Base-by-base conservation (phyloP, 2,113 vertebrate genomes). In the Platysteira castanea region DNA sequence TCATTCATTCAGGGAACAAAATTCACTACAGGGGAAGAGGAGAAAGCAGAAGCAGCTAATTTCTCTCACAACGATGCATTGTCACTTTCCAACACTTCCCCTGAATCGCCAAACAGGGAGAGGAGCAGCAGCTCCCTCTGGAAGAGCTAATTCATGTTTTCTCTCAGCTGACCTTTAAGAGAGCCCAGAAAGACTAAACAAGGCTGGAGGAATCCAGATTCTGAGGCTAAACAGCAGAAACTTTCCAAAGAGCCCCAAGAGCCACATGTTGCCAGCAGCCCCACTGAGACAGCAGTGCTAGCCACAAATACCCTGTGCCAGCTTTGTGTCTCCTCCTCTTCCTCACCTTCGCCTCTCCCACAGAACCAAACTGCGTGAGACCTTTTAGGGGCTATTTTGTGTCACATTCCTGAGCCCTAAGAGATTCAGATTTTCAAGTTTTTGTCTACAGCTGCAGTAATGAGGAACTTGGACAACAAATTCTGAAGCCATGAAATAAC, bases 161-260 rank as follows among this genome's bases (percentile, higher is more conserved):
- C 57, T 82, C 79, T 79, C 82, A 57, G 41, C 37, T 95, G 92
- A 90, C 59, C 71, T 94, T 86, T 77, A 77, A 93, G 74, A n/a
- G 18, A 90, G 46, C 46, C 28, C 73, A 84, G 79, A 92, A 90
- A 95, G 83, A 86, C 86, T 92, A 92, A 95, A 90, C 90, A 86
- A 70, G 19, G 11, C 60, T 80, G 54, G 59, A 84, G 65, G 80
- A 92, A 93, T 54, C 57, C 85, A 88, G 57, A 56, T 61, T 90
- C 50, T 9, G 47, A 63, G 42, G 54, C 63, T 77, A 67, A 92
- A 92, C 37, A 84, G 78, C 27, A 37, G 74, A 82, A 90, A 41
- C 18, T 77, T 96, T 86, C 82, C 82, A 80, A 49, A 67, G 46
- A 84, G 19, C 44, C 75, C 46, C 22, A 31, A 37, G 69, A 87